Conservation (phyloP, 2,113 vertebrate species). For the Anseranas semipalmata region DNA sequence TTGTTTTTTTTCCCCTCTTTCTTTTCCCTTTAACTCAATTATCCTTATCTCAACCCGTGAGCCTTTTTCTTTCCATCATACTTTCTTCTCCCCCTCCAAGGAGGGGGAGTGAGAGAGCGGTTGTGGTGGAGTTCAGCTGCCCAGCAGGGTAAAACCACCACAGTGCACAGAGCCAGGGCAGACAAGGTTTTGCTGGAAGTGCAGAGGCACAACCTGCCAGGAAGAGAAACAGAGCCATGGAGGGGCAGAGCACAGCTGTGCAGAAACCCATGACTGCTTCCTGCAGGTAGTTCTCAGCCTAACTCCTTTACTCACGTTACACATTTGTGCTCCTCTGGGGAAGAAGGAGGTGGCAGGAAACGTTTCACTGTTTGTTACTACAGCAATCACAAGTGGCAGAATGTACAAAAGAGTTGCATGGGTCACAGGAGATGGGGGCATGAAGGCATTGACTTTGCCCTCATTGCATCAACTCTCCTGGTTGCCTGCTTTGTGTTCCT, state of each 20-base stretch:
- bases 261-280: not conserved
- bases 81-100: too few relatives aligned
- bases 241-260: not conserved
- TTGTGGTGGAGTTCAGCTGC: too few relatives aligned
- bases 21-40: too few relatives aligned
- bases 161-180: not conserved
- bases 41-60: too few relatives aligned
- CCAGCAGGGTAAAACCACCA: too few relatives aligned
- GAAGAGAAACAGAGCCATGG: not conserved
- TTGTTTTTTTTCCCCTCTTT: too few relatives aligned
- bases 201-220: not conserved
- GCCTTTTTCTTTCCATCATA: too few relatives aligned
- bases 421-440: not conserved
- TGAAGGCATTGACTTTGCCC: not conserved
- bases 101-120: too few relatives aligned
- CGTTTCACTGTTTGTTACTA: not conserved
- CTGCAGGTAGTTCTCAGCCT: not conserved
- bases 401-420: fast-evolving
- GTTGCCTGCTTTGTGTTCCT: not conserved
- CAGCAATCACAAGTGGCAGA: not conserved
- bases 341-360: not conserved
- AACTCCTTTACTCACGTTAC: not conserved
- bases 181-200: not conserved
- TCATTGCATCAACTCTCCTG: not conserved
- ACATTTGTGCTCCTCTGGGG: not conserved